These are phyloP conservation scores for Excalfactoria chinensis DNA, from an alignment of 2,113 vertebrate species.

Conservation along the genomic window DNA sequence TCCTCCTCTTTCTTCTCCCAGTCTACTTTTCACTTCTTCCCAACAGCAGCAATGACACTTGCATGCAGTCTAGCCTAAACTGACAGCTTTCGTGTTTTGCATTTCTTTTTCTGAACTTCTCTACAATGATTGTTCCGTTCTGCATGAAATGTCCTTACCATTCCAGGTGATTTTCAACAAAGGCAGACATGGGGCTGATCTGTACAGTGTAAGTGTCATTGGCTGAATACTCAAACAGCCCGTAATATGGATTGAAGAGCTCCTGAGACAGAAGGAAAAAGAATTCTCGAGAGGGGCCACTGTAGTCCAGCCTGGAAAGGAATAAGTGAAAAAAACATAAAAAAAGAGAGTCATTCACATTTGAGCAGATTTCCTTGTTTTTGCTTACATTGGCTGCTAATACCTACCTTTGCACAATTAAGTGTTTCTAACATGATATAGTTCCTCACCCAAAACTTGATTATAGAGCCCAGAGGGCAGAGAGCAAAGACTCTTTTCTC, in stretches of 20 bases:
- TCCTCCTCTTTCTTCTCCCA: neutral
- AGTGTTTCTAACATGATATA: neutral
- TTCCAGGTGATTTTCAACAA: constrained; percentile 98
- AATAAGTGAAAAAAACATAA: constrained; percentile 24
- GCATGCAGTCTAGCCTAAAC: neutral
- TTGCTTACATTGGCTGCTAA: neutral
- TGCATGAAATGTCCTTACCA: constrained; percentile 80
- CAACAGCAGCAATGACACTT: neutral
- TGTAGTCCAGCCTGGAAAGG: constrained; percentile 91
- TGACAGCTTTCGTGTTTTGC: neutral
- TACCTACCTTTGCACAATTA: neutral
- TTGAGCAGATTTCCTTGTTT: neutral
- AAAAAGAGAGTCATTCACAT: neutral
- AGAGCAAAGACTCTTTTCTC: neutral
- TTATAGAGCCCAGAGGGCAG: neutral
- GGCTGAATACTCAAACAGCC: constrained; percentile 97
- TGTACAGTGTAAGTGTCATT: constrained; percentile 98
- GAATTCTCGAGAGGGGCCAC: constrained; percentile 96
- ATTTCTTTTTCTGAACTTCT: neutral
- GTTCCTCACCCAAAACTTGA: neutral
- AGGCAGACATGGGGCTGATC: constrained; percentile 99
- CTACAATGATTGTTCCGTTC: neutral
- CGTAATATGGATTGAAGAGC: constrained; percentile 98
- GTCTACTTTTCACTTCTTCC: neutral
- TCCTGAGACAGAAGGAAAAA: constrained; percentile 99